phyloP scores from a whole-genome alignment of 30 jellyfish, hydroid and myxozoan genomes.

The Aurelia sp. region DNA sequence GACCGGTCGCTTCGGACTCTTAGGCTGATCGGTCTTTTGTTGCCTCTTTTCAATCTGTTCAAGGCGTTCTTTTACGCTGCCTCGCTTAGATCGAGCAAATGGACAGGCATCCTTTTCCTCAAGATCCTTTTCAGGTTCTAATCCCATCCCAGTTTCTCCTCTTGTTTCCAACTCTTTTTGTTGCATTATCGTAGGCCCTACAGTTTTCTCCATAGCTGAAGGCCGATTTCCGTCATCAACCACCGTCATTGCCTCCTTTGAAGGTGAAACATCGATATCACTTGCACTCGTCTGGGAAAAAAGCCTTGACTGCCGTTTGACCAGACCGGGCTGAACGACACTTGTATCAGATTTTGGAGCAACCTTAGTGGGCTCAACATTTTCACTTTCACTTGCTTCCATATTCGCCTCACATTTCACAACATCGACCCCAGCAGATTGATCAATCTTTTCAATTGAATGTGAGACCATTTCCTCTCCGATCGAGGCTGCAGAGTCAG shows the following conservation, averaged over 20 bases:
- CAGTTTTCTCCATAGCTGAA: too few relatives aligned
- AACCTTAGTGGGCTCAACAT: too few relatives aligned
- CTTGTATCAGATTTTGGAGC: background rate
- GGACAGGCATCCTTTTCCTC: conserved; percentile 10
- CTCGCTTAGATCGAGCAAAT: conserved; percentile 18
- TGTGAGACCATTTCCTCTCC: background rate
- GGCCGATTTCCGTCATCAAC: background rate
- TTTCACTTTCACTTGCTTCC: too few relatives aligned
- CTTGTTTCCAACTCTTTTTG: background rate
- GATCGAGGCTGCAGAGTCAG: background rate
- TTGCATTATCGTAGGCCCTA: too few relatives aligned
- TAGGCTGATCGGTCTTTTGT: background rate
- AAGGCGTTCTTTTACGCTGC: conserved; percentile 41
- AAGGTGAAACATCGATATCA: too few relatives aligned
- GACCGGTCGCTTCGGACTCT: background rate
- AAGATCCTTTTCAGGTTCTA: background rate
- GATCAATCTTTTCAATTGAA: background rate
- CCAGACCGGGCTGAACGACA: conserved; percentile 54
- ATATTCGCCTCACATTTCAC: background rate
- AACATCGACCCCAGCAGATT: background rate
- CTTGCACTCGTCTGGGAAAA: conserved; percentile 8
- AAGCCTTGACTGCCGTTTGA: conserved; percentile 34
- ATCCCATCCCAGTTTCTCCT: background rate
- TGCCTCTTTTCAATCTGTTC: conserved; percentile 31
- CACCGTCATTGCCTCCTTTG: too few relatives aligned